Conservation (phyloP, 2,113 vertebrate genomes). For the Gracilinanus agilis region DNA sequence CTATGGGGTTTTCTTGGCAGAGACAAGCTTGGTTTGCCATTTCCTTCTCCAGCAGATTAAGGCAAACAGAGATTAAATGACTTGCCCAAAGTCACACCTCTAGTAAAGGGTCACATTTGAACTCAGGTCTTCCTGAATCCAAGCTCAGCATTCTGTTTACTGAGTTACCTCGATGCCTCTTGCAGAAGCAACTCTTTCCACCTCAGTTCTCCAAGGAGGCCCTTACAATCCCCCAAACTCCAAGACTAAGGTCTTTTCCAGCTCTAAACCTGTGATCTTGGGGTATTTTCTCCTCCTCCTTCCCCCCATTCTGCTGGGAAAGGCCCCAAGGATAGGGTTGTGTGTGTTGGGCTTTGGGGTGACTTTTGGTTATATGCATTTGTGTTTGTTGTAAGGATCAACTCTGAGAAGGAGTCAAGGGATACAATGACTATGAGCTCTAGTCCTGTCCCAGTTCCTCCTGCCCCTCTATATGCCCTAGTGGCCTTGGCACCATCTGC, state of each 20-base stretch:
- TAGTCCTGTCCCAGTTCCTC: not conserved
- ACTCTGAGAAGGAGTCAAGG: not conserved
- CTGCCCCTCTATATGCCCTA: no score
- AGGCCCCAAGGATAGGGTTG: not conserved
- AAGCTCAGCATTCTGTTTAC: not conserved
- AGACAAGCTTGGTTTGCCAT: not conserved
- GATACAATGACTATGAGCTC: not conserved
- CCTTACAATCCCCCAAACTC: not conserved
- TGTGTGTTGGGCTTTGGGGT: not conserved
- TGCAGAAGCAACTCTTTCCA: not conserved
- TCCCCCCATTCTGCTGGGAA: not conserved
- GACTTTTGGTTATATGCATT: not conserved
- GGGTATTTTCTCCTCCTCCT: not conserved
- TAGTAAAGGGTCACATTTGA: not conserved
- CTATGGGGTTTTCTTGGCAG: not conserved
- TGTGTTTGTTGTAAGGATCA: not conserved
- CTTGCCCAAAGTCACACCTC: not conserved
- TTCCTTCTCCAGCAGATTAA: not conserved
- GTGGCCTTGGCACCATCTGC: no score
- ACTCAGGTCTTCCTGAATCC: not conserved
- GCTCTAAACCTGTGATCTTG: not conserved
- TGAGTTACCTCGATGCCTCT: not conserved
- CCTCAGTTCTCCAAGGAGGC: not conserved
- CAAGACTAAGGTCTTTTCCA: not conserved
- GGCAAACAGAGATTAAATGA: not conserved